Base-by-base conservation (phyloP, 1,140 invertebrate genomes). In the Latrodectus geometricus region DNA sequence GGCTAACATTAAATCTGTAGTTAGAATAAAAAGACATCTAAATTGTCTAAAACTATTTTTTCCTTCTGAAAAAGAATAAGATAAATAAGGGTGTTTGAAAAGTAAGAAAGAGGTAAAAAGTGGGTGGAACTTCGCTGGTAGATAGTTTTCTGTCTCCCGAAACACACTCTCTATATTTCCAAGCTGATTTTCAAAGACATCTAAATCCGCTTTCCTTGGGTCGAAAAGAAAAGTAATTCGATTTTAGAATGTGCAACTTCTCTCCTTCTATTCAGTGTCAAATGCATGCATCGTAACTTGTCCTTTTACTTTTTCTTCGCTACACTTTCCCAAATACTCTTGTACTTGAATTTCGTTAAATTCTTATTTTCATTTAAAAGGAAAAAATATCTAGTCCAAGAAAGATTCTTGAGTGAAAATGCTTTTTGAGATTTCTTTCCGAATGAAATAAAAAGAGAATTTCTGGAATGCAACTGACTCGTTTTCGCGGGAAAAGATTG, bases 141-240 rank as follows among this genome's bases (percentile, higher is more conserved):
- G 17, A 17, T 21, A 49, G 69, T 35, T 35, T 21, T 49, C 77
- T 69, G 49, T 68, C 68, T 66, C 48, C 17, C 23, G 15, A 69
- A 21, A 50, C 17, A 79, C 50, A 68, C 61, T 61, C 54, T n/a
- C 4, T 5, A 49, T 35, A n/a, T 79, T 79, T 79, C 66, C 17
- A 17, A 48, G 65, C 48, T 79, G 77, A 79, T 79, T 79, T 35
- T 65, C n/a, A 52, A 52, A 68, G 48, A 79, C 77, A 69, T 69
- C 77, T 69, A 79, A 79, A 79, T 79, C 77, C 77, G 77, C 77
- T 79, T 69, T 79, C 69, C 66, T 15, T 50, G 15, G 69, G n/a
- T 68, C 35, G 65, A 79, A 69, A 79, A 21, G 77, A 65, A 79
- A 69, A 20, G 77, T 79, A 79, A 79, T 79, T 79, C 65, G 77